Conservation (phyloP, 2,797 vertebrate species). For the Pseudochromis fuscus region DNA sequence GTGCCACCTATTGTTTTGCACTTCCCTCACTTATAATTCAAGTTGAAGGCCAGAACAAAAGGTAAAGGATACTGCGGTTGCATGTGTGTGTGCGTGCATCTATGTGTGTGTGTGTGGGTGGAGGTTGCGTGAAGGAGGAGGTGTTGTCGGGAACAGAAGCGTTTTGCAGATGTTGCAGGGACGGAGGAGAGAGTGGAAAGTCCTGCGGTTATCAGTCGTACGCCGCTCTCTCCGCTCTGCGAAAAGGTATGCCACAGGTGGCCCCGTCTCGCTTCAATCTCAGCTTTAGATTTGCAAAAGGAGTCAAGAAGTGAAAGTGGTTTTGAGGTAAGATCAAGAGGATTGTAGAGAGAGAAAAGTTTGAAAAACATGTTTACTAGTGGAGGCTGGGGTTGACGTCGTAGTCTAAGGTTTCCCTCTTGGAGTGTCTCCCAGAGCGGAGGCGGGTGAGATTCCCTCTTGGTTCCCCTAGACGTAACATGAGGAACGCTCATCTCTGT, state of each 20-base stretch:
- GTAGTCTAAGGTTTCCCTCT: constrained; percentile 93
- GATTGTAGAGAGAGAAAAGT: constrained; percentile 60
- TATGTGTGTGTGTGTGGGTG: constrained; percentile 69
- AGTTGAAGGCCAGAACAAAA: constrained; percentile 62
- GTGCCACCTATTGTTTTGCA: constrained; percentile 39
- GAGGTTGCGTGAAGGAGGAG: constrained; percentile 70
- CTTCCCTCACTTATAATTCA: constrained; percentile 48
- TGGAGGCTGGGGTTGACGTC: constrained; percentile 86
- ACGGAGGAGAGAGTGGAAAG: constrained; percentile 87
- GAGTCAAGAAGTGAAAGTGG: too few species aligned
- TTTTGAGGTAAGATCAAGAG: constrained; percentile 31
- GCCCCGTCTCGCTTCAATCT: constrained; percentile 61
- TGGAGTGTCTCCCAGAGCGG: constrained; percentile 88
- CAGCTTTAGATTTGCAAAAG: constrained; percentile 21
- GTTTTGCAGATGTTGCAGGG: constrained; percentile 84
- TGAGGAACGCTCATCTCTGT: constrained; percentile 86
- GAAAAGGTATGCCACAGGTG: constrained; percentile 82
- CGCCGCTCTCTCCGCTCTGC: constrained; percentile 69
- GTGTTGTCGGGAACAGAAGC: constrained; percentile 84
- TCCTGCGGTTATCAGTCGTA: constrained; percentile 88
- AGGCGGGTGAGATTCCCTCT: constrained; percentile 89
- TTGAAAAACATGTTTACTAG: constrained; percentile 95
- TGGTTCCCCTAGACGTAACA: constrained; percentile 89
- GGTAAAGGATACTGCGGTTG: constrained; percentile 65
- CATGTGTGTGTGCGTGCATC: constrained; percentile 39